Percentiles rank a stretch among this genome's conserved stretches.
These are phyloP conservation scores for Mellivora capensis DNA, from an alignment of 2,113 vertebrate genomes.

Conservation along the genomic window DNA sequence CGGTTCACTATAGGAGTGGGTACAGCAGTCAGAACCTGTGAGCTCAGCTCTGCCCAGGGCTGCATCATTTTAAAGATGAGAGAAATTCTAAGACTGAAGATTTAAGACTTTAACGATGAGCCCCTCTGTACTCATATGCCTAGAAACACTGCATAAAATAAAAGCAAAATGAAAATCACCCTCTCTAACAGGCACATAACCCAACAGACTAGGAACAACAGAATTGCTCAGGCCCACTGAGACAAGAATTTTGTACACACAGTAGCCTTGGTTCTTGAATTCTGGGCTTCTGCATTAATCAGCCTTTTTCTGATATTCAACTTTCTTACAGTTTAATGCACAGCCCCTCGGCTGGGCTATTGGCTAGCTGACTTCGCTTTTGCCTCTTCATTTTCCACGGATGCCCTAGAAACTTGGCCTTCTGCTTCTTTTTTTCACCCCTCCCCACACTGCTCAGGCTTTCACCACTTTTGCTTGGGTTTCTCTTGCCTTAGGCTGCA, in stretches of 20 bases:
- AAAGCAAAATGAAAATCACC: neutral
- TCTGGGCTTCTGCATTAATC: neutral
- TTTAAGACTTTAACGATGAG: neutral
- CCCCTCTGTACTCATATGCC: neutral
- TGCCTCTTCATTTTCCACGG: neutral
- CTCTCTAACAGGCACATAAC: neutral
- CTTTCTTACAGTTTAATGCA: neutral
- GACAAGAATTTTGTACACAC: neutral
- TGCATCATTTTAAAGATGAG: conserved; percentile 30
- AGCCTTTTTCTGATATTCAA: neutral
- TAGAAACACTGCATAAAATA: neutral
- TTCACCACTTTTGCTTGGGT: neutral
- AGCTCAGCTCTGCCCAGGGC: neutral
- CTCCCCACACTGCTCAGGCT: neutral
- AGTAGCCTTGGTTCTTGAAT: neutral
- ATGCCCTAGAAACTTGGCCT: neutral
- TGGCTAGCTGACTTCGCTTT: neutral
- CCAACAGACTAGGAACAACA: neutral
- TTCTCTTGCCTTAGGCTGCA: neutral
- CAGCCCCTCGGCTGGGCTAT: neutral
- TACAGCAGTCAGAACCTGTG: neutral
- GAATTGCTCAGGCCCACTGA: neutral
- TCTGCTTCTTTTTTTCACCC: neutral
- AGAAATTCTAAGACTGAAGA: neutral
- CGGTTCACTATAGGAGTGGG: neutral